Conservation (phyloP, 2,113 vertebrate genomes). For the Pseudorhombus dupliciocellatus region DNA sequence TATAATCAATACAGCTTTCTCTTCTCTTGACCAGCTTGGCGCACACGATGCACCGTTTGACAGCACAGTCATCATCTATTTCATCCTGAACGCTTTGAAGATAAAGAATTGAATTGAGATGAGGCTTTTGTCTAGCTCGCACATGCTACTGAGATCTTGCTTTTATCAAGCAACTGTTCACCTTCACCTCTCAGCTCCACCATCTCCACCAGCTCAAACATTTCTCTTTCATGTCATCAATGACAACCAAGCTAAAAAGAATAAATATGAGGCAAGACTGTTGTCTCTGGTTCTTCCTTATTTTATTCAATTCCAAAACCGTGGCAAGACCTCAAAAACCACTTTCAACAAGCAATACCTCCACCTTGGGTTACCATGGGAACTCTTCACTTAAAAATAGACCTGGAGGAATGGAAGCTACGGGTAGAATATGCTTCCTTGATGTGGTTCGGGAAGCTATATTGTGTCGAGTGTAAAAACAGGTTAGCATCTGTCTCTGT, state of each 20-base stretch:
- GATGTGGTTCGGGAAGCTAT: conserved; percentile 70
- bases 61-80: conserved; percentile 49
- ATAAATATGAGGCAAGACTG: conserved; percentile 47
- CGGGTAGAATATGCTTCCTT: conserved; percentile 64
- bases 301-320: conserved; percentile 64
- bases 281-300: conserved; percentile 59
- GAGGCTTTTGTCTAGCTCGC: neutral
- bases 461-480: conserved; percentile 55
- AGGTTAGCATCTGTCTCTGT: conserved; percentile 54
- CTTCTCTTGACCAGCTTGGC: conserved; percentile 40
- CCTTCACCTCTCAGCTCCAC: conserved; percentile 35
- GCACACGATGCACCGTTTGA: conserved; percentile 23
- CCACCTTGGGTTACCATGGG: conserved; percentile 78
- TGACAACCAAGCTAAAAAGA: conserved; percentile 42
- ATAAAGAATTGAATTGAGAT: conserved; percentile 24
- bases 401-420: conserved; percentile 67
- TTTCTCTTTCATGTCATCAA: conserved; percentile 40
- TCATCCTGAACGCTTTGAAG: conserved; percentile 43
- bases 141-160: conserved; percentile 37
- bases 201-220: conserved; percentile 49
- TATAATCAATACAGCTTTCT: conserved; percentile 48
- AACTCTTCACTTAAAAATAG: conserved; percentile 82
- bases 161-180: conserved; percentile 44
- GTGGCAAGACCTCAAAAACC: conserved; percentile 67
- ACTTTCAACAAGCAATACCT: conserved; percentile 74